Evolutionary conservation across 2,797 vertebrate species (phyloP).

Genomic region (Gambelia wislizenii): DNA sequence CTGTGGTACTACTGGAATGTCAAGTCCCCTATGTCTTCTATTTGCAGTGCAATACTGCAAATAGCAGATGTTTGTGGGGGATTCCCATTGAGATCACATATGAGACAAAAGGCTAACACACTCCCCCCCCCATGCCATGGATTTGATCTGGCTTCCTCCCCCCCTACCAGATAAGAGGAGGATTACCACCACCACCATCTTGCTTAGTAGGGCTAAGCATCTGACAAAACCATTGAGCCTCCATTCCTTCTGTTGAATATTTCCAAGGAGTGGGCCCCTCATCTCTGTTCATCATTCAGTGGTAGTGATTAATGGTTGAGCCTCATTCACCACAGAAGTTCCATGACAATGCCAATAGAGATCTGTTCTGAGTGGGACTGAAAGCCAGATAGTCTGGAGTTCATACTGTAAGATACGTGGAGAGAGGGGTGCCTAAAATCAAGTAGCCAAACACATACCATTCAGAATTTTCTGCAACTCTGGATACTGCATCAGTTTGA

Average conservation of each 20-base stretch:
- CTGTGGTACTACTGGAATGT: no score
- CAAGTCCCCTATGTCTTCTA: no score
- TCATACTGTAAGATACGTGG: not conserved
- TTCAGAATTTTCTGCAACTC: not conserved
- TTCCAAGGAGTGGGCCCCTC: not conserved
- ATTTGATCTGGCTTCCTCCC: not conserved
- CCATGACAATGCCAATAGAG: no score
- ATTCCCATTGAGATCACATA: not conserved
- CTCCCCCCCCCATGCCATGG: not conserved
- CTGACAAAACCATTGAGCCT: not conserved
- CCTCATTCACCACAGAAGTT: not conserved
- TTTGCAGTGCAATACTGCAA: no score
- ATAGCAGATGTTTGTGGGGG: not conserved
- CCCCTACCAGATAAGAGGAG: no score
- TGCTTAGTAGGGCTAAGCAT: not conserved
- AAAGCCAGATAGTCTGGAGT: not conserved
- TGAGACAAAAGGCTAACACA: not conserved
- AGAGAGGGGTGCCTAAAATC: not conserved
- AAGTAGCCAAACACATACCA: not conserved
- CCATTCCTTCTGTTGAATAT: not conserved
- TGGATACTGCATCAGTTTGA: not conserved
- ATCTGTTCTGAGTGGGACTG: not conserved
- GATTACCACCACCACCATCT: not conserved
- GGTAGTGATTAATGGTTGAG: not conserved
- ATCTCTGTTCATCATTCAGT: not conserved